These are phyloP conservation scores for Bombus haemorrhoidalis DNA, from an alignment of 1,140 invertebrate species.

Conservation along the genomic window DNA sequence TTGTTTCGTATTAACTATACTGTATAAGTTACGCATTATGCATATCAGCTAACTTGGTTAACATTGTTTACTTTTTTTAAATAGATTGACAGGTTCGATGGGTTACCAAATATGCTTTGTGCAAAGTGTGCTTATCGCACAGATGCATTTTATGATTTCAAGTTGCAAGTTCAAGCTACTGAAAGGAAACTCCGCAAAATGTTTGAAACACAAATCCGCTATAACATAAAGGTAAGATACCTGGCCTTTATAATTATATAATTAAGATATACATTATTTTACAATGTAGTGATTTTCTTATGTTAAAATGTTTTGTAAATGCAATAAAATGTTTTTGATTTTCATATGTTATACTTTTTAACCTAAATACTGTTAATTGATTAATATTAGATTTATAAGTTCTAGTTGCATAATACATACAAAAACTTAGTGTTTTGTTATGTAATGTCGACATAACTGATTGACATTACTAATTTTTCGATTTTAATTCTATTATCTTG, in stretches of 20 bases:
- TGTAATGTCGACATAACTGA: too few relatives aligned
- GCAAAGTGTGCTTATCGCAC: constrained; percentile 78
- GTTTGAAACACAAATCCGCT: constrained; percentile 61
- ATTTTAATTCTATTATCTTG: too few relatives aligned
- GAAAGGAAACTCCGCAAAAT: constrained; percentile 76
- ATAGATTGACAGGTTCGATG: constrained; percentile 76
- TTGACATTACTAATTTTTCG: too few relatives aligned
- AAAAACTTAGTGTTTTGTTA: too few relatives aligned
- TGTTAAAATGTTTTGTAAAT: background rate
- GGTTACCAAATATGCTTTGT: constrained; percentile 77
- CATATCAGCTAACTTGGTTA: background rate
- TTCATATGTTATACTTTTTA: background rate
- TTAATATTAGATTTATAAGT: too few relatives aligned
- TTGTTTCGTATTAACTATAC: background rate
- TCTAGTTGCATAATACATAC: too few relatives aligned
- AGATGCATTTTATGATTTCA: constrained; percentile 76
- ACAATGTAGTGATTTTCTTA: background rate
- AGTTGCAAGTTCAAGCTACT: constrained; percentile 75
- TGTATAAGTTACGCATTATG: background rate
- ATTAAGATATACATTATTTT: background rate
- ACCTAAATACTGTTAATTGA: background rate
- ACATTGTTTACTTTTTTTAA: constrained; percentile 11
- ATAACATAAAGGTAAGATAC: constrained; percentile 46
- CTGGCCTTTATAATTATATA: background rate
- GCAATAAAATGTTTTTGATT: background rate